Conservation (phyloP, 2,797 vertebrate genomes). For the Eleutherodactylus coqui region DNA sequence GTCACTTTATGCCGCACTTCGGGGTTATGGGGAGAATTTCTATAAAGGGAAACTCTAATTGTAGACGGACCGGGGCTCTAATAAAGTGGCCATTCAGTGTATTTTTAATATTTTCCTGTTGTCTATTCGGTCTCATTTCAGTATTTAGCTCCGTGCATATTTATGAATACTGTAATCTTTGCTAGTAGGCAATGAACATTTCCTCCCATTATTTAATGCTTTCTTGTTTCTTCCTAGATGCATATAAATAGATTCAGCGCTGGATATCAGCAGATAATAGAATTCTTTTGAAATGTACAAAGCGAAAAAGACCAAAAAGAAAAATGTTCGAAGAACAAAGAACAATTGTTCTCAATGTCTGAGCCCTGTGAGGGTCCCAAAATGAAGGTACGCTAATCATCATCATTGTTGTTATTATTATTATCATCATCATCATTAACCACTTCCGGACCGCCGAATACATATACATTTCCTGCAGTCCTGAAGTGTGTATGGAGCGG, state of each 20-base stretch:
- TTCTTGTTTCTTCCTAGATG: slow-evolving; percentile 26
- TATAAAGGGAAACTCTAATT: no score
- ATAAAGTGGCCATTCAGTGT: background rate
- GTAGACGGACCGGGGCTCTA: no score
- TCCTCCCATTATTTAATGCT: background rate
- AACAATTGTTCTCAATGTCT: background rate
- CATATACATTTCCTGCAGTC: no score
- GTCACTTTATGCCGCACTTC: no score
- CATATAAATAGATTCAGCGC: slow-evolving; percentile 9
- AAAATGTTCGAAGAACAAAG: background rate
- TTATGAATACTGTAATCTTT: background rate
- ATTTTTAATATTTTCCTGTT: background rate
- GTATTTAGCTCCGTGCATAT: background rate
- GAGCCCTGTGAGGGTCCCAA: background rate
- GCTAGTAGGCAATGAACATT: background rate
- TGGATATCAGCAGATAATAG: background rate
- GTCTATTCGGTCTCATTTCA: background rate
- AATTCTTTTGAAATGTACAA: slow-evolving; percentile 47
- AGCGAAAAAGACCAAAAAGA: slow-evolving; percentile 57
- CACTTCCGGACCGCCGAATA: no score
- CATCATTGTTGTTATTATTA: background rate
- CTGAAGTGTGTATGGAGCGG: no score
- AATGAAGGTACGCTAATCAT: slow-evolving; percentile 38
- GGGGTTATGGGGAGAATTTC: no score
- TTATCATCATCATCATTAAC: no score